Percentiles rank a stretch among this genome's conserved stretches.
These are phyloP conservation scores for Dicroscelio sp. DNA, from an alignment of 2,888 invertebrate species.

Conservation along the genomic window DNA sequence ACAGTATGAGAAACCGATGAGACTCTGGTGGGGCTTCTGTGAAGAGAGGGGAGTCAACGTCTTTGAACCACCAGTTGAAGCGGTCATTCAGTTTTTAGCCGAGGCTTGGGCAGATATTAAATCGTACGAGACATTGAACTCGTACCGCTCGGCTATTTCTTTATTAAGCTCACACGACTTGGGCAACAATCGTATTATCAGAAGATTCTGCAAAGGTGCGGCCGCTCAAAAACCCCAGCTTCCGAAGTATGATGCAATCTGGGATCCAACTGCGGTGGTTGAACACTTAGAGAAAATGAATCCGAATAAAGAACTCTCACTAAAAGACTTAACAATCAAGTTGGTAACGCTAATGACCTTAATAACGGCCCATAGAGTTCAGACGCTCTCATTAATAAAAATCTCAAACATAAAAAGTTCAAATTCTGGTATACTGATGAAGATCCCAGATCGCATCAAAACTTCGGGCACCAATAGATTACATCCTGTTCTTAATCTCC, in stretches of 20 bases:
- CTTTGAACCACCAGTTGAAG: not conserved
- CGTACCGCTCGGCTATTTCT: conserved; percentile 16
- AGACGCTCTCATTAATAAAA: conserved; percentile 9
- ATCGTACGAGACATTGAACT: conserved; percentile 6
- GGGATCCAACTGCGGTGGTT: conserved; percentile 83
- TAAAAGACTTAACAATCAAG: conserved; percentile 30
- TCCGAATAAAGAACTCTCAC: not conserved
- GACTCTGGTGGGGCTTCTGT: conserved; percentile 53
- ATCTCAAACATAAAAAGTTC: not conserved
- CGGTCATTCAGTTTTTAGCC: not conserved
- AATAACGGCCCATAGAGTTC: not conserved
- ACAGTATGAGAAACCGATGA: conserved; percentile 53
- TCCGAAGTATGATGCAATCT: conserved; percentile 84
- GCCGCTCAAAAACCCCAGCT: conserved; percentile 48
- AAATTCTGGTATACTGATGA: not conserved
- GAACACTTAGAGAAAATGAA: not conserved
- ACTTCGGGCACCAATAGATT: not conserved
- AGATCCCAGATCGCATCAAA: conserved; percentile 6
- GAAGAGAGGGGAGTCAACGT: not conserved
- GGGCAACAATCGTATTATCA: conserved; percentile 45
- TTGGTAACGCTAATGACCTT: conserved; percentile 17
- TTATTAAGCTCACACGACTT: conserved; percentile 37
- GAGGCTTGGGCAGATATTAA: not conserved
- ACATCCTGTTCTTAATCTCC: not conserved
- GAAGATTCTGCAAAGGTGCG: conserved; percentile 75